These are phyloP conservation scores for Tauraco hartlaubi DNA, from an alignment of 2,797 vertebrate species.

Conservation along the genomic window DNA sequence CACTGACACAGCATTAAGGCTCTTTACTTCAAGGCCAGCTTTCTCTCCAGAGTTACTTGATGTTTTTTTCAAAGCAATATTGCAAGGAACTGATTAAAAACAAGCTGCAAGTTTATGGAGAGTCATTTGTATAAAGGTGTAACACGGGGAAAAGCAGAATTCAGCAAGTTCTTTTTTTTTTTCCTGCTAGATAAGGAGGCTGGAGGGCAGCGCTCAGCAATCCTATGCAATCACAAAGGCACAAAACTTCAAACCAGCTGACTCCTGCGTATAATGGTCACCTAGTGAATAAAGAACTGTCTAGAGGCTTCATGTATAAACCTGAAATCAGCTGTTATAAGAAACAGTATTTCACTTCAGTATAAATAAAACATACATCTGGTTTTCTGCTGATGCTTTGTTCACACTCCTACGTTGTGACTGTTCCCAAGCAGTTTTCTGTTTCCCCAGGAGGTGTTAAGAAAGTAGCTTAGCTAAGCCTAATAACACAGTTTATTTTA, in stretches of 20 bases:
- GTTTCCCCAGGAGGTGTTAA: background rate
- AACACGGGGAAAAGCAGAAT: background rate
- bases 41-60: constrained; percentile 27
- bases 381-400: background rate
- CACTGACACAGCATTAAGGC: background rate
- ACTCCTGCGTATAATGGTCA: background rate
- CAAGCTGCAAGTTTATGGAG: background rate
- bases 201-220: background rate
- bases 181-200: background rate
- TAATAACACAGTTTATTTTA: background rate
- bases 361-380: background rate
- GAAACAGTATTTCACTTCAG: background rate
- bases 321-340: background rate
- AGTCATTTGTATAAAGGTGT: background rate
- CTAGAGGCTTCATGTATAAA: background rate
- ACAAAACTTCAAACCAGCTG: background rate
- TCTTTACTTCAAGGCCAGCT: constrained; percentile 32
- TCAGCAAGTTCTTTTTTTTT: constrained; percentile 3
- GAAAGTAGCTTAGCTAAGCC: background rate
- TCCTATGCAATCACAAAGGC: background rate
- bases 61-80: background rate
- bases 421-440: background rate
- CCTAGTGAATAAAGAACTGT: constrained; percentile 8
- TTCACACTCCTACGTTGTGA: background rate
- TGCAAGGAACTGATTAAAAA: constrained; percentile 46